Conservation (phyloP, 2,113 vertebrate genomes). For the Dipodomys ordii region DNA sequence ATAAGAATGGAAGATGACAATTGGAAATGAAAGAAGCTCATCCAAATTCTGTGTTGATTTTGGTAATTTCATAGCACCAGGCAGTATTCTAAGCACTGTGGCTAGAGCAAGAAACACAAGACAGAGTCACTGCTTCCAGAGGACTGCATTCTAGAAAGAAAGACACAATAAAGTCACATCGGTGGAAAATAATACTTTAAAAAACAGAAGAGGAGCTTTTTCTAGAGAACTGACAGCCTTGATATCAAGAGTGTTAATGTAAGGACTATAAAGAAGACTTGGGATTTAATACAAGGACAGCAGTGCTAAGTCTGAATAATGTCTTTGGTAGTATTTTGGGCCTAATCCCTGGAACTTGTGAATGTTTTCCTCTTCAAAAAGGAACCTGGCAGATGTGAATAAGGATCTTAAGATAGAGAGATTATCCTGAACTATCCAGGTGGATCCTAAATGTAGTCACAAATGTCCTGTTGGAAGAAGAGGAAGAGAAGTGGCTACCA, state of each 20-base stretch:
- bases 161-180: neutral
- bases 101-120: neutral
- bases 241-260: neutral
- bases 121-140: neutral
- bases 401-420: slow-evolving; percentile 27
- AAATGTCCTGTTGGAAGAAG: neutral
- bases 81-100: neutral
- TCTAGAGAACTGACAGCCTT: neutral
- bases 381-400: neutral
- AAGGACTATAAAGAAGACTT: neutral
- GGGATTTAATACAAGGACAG: slow-evolving; percentile 28
- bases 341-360: slow-evolving; percentile 10
- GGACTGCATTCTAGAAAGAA: neutral
- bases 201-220: neutral
- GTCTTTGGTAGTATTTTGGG: neutral
- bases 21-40: neutral
- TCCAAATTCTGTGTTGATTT: neutral
- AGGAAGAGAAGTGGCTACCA: neutral
- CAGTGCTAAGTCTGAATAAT: neutral
- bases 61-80: neutral
- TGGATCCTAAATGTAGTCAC: neutral
- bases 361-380: neutral
- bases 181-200: slow-evolving; percentile 3
- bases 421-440: neutral
- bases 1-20: neutral